Percentiles rank a stretch among this genome's conserved stretches.
Evolutionary conservation across 2,888 invertebrate species (phyloP).

Genomic region (Megaustenia siamemsis): DNA sequence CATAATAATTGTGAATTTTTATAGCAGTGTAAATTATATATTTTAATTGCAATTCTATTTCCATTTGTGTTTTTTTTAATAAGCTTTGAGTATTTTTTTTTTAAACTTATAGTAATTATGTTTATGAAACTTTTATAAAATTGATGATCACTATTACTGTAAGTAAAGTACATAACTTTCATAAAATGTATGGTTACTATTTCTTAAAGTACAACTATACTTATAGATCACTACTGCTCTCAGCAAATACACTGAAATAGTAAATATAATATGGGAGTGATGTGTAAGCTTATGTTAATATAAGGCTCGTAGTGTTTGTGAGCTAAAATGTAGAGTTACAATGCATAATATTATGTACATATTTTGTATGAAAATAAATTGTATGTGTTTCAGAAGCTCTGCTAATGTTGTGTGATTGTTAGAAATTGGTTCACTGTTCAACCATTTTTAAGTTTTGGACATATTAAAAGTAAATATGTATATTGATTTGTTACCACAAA

Average conservation of each 20-base stretch:
- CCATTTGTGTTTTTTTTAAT: no score
- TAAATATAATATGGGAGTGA: neutral
- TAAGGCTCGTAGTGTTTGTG: neutral
- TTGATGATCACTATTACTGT: neutral
- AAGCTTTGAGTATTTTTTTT: no score
- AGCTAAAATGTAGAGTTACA: neutral
- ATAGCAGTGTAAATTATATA: no score
- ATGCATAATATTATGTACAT: slow-evolving; percentile 6
- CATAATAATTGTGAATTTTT: no score
- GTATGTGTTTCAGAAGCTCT: neutral
- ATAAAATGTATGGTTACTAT: no score
- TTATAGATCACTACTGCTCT: neutral
- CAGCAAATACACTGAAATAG: neutral
- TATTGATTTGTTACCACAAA: neutral
- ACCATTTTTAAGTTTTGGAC: neutral
- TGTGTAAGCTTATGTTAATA: neutral
- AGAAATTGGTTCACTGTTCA: neutral
- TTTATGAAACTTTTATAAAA: neutral
- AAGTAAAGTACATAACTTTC: neutral
- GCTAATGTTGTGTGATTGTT: neutral
- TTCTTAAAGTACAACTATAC: no score
- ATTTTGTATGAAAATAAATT: neutral
- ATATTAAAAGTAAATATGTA: neutral
- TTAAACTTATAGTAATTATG: neutral
- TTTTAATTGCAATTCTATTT: no score